phyloP scores from a whole-genome alignment of 2,888 invertebrate genomes.

The Amphiduros pacificus region DNA sequence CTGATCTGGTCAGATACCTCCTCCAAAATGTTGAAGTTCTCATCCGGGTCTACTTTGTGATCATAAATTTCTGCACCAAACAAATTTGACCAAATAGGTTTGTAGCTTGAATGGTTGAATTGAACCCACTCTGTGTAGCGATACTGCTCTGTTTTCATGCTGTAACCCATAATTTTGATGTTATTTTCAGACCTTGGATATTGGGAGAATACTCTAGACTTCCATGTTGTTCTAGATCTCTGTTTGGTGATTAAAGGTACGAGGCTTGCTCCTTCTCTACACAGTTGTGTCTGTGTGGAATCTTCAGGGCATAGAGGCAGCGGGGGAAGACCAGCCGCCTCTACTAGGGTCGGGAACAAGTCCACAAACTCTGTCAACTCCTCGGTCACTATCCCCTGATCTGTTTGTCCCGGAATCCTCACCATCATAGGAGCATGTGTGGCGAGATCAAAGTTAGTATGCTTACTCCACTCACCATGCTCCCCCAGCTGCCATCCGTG shows the following conservation, averaged over 20 bases:
- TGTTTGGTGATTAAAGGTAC: conserved; percentile 29
- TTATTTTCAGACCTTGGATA: conserved; percentile 1
- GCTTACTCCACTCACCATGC: conserved; percentile 23
- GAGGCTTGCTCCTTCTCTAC: conserved; percentile 36
- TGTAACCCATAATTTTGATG: conserved; percentile 37
- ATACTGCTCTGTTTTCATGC: conserved; percentile 30
- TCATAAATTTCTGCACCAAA: conserved; percentile 14
- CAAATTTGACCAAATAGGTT: conserved; percentile 6
- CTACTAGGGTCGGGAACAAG: conserved; percentile 23
- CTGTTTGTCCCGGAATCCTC: conserved; percentile 15
- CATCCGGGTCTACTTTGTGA: conserved; percentile 9
- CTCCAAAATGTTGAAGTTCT: no score
- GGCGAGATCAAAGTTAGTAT: conserved; percentile 21
- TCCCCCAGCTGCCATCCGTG: conserved; percentile 41
- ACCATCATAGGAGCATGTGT: conserved; percentile 23
- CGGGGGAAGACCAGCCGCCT: conserved; percentile 17
- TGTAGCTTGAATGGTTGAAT: conserved; percentile 16
- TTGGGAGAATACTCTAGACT: conserved; percentile 36
- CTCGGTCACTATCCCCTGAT: neutral
- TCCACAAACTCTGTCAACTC: conserved; percentile 22
- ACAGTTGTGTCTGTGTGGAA: conserved; percentile 20
- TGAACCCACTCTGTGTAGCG: conserved; percentile 39
- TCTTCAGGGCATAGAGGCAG: conserved; percentile 7
- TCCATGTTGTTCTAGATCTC: conserved; percentile 16
- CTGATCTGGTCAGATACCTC: no score